A percentile compares a stretch with the other conserved stretches of the same genome.
Evolutionary conservation across 2,888 invertebrate species (phyloP).

Genomic region (Melieria omissa): DNA sequence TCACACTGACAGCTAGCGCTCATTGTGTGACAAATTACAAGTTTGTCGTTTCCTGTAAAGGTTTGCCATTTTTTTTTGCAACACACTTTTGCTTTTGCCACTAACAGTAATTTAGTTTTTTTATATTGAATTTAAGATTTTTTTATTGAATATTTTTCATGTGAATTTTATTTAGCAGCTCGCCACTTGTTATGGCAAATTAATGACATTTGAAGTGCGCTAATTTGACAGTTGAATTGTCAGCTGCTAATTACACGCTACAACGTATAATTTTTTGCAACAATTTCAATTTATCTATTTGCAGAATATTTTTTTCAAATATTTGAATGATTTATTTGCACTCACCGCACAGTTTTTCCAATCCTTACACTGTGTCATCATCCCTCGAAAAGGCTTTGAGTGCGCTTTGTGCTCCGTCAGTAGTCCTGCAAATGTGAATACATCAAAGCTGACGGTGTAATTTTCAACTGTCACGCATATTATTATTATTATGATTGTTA

Average conservation of each 20-base stretch:
- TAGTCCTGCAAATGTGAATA: too few species aligned
- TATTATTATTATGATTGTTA: constrained; percentile 24
- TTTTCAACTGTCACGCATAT: constrained; percentile 37
- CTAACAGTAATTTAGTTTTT: too few species aligned
- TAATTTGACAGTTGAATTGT: constrained; percentile 51
- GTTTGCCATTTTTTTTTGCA: too few species aligned
- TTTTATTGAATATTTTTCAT: too few species aligned
- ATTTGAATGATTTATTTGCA: neutral
- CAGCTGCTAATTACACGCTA: constrained; percentile 23
- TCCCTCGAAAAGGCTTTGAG: too few species aligned
- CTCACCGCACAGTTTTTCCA: constrained; percentile 10
- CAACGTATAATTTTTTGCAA: neutral
- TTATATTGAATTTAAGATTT: too few species aligned
- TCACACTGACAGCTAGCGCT: too few species aligned
- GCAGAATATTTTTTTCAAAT: constrained; percentile 1
- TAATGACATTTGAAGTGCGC: constrained; percentile 39
- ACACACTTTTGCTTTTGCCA: too few species aligned
- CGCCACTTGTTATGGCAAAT: constrained; percentile 11
- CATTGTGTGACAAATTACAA: too few species aligned
- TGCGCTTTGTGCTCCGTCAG: too few species aligned
- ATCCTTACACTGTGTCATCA: constrained; percentile 17
- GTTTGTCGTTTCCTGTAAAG: too few species aligned
- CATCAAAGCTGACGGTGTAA: constrained; percentile 22
- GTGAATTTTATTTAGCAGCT: too few species aligned
- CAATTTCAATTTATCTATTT: constrained; percentile 21